Evolutionary conservation across 2,797 vertebrate genomes (phyloP), one percentile per base, ranked within the genome.

Genomic region (Orientallactaga sibirica): DNA sequence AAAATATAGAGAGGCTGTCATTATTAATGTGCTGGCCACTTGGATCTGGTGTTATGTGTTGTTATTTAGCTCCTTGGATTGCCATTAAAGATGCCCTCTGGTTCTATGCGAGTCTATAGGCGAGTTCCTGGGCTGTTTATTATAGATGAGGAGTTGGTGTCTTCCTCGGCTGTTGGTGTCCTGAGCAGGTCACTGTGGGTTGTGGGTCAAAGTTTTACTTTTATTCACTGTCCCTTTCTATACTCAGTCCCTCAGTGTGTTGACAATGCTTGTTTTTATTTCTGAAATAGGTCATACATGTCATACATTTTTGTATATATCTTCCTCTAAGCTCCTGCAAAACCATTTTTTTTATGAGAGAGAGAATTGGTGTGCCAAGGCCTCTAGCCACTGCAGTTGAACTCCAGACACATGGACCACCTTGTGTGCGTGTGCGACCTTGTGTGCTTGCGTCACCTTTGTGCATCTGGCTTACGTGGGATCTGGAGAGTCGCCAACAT

Each of bases 201-300:
- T n/a, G 6, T 88, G 58, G 55, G 25, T 20, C 61, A 75, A 94
- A 62, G 33, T 68, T 88, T 27, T 79, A 8, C 68, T 93, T 84
- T 87, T 90, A 75, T 62, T 67, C 88, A 58, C 61, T n/a, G 25
- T 94, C 58, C 33, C 2, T 81, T 71, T 92, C 11, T 89, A 24
- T 81, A 33, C 48, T 67, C 48, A 86, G 2, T 90, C n/a, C 92
- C 27, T 89, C 33, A 85, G 1, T 78, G 52, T 93, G 66, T 85
- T 64, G 19, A 52, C 43, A 74, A 82, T 9, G 11, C 22, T 87
- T 81, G 29, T 10, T 84, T 96, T 95, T 93, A 58, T 66, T 92
- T 95, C 67, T 68, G 43, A 77, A 73, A 8, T 16, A 82, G 78
- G 19, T 62, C 52, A 70, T 74, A 78, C 8, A 78, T 94, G 22